Evolutionary conservation across 1,140 invertebrate species (phyloP), one percentile per base, ranked within the genome.

Genomic region (Acyrthosiphon pisum): DNA sequence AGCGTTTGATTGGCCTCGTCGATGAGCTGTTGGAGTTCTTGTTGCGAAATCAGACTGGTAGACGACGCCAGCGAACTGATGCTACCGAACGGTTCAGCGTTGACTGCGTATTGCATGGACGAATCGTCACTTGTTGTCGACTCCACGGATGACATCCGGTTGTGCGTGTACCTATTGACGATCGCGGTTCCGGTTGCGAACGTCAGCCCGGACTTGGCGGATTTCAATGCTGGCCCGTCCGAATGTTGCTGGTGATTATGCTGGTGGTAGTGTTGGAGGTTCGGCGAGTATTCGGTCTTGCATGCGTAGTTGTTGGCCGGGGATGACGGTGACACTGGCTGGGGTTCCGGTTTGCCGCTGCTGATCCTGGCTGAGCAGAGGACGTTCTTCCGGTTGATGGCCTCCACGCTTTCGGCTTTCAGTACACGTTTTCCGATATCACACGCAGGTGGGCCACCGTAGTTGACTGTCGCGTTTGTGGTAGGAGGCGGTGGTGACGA

Each of bases 331-430:
- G 30, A n/a, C 30, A 76, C 30, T 76, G 60, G 9, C 6, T 84
- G 89, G 26, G 22, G 87, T 56, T 90, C 48, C 56, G 84, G 93
- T 83, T 96, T 96, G 60, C 97, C 98, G 95, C 97, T 98, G 94
- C 97, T 96, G 94, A 97, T 98, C 95, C 97, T 97, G 6, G 98
- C 97, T 86, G 97, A 98, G n/a, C 97, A 97, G 48, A 98, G 95
- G 91, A 98, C 98, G 95, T 98, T 98, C 95, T 98, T 97, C 37
- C 98, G 96, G 95, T 98, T 98, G 81, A 98, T 97, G 8, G 97
- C 97, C 95, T 98, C 97, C 68, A 98, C 97, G 95, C 96, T 97
- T 94, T 97, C 96, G 3, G 97, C 96, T 95, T 98, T 98, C 44
- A 98, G 95, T 93, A 98, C 96, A 94, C 97, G 96, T 94, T 94